These are phyloP conservation scores for Ips nitidus DNA, from an alignment of 1,140 invertebrate species.

Conservation along the genomic window DNA sequence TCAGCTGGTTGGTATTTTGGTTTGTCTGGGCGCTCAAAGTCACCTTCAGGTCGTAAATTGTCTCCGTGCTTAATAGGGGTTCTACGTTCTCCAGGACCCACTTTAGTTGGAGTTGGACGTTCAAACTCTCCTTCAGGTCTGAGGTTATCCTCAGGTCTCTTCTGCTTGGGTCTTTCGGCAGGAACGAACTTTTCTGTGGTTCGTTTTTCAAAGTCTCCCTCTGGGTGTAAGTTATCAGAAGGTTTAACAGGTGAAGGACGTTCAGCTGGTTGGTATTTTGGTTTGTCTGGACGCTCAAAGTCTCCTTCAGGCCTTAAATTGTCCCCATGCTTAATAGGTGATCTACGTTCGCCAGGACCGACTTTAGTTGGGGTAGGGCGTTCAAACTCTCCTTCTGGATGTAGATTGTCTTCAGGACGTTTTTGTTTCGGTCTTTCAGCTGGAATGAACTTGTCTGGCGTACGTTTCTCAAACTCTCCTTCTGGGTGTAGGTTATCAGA, in stretches of 20 bases:
- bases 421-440: conserved; percentile 59
- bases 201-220: conserved; percentile 56
- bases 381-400: conserved; percentile 61
- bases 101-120: conserved; percentile 45
- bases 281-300: conserved; percentile 53
- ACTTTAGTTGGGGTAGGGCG: conserved; percentile 46
- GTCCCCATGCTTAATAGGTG: conserved; percentile 58
- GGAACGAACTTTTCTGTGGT: conserved; percentile 59
- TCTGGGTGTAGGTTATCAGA: conserved; percentile 56
- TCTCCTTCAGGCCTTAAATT: conserved; percentile 63
- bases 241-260: conserved; percentile 53
- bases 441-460: conserved; percentile 41
- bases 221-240: conserved; percentile 62
- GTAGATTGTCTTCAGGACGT: conserved; percentile 58
- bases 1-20: conserved; percentile 53
- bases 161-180: conserved; percentile 61
- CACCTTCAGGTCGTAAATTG: conserved; percentile 59
- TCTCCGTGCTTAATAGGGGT: conserved; percentile 55
- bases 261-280: conserved; percentile 52
- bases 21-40: conserved; percentile 42
- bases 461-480: conserved; percentile 56
- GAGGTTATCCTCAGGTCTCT: conserved; percentile 55
- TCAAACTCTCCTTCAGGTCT: conserved; percentile 61
- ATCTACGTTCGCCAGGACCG: conserved; percentile 45
- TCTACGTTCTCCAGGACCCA: conserved; percentile 48